Base-by-base conservation (phyloP, 2,888 invertebrate genomes). In the Abrostola triplasia region DNA sequence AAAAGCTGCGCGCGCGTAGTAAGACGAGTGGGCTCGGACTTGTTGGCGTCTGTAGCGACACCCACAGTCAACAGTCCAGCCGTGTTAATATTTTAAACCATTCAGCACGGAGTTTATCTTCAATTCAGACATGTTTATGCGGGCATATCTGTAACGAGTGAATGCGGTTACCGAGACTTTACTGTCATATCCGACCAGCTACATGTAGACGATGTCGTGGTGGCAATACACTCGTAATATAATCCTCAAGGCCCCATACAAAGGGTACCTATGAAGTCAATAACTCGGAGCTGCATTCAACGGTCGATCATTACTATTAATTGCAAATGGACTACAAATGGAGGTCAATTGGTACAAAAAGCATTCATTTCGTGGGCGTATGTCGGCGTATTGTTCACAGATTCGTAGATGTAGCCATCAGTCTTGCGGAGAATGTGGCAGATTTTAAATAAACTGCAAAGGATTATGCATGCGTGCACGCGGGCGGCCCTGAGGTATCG, bases 401-500 rank as follows among this genome's bases (percentile, higher is more conserved):
- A 83, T 82, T 86, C 81, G 83, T 85, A 87, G 87, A 85, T 81
- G 84, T 82, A 82, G 79, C 82, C 80, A 85, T 87, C 84, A 83
- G 79, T 86, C 83, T 85, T 82, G 82, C 68, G 67, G 85, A 81
- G 90, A 91, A 90, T 91, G 89, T 89, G 84, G 85, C 84, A 83
- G 87, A 90, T 91, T 92, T 90, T 85, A 86, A 90, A 90, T 89
- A 86, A 88, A 85, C 80, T 82, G 82, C 79, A 73, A 77, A 76
- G 86, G 84, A 92, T 94, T 93, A 94, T 92, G 90, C 88, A 92
- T 90, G 90, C 91, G 86, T 81, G 89, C 84, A 86, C 87, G 86
- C 89, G 84, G 88, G 90, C 91, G 91, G 90, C 89, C 89, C 87
- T 92, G 93, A 92, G 91, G 84, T 91, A 92, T 92, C 89, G 92